Percentiles rank a stretch among this genome's conserved stretches.
Evolutionary conservation across 2,113 vertebrate genomes (phyloP).

Genomic region (Urocitellus parryii): DNA sequence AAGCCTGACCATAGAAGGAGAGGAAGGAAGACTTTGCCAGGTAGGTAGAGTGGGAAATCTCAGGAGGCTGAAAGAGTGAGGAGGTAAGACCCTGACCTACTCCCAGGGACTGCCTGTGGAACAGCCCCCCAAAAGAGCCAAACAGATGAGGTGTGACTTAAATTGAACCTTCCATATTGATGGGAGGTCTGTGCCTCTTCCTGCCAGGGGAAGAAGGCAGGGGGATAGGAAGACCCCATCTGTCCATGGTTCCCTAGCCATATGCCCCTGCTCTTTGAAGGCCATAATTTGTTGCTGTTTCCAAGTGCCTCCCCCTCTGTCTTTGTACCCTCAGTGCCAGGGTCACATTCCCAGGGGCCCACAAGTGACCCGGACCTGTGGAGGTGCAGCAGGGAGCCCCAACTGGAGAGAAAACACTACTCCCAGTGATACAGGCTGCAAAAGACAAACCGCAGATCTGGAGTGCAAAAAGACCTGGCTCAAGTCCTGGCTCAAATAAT

Average conservation of each 20-base stretch:
- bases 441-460: neutral
- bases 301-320: neutral
- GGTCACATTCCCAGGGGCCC: accelerated
- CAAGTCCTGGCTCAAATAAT: too few species aligned
- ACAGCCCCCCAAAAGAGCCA: neutral
- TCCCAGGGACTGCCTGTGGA: too few species aligned
- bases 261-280: accelerated
- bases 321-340: neutral
- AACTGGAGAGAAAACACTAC: neutral
- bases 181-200: neutral
- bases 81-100: neutral
- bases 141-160: neutral
- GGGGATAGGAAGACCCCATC: neutral
- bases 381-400: neutral
- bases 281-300: neutral
- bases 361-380: too few species aligned
- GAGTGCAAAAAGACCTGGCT: neutral
- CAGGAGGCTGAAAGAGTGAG: neutral
- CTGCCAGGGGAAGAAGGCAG: too few species aligned
- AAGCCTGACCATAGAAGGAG: neutral
- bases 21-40: accelerated
- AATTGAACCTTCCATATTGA: neutral
- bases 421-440: neutral
- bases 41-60: neutral
- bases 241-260: neutral